Percentiles rank a stretch among this genome's conserved stretches.
Evolutionary conservation across 2,113 vertebrate genomes (phyloP).

Genomic region (Cololabis saira): DNA sequence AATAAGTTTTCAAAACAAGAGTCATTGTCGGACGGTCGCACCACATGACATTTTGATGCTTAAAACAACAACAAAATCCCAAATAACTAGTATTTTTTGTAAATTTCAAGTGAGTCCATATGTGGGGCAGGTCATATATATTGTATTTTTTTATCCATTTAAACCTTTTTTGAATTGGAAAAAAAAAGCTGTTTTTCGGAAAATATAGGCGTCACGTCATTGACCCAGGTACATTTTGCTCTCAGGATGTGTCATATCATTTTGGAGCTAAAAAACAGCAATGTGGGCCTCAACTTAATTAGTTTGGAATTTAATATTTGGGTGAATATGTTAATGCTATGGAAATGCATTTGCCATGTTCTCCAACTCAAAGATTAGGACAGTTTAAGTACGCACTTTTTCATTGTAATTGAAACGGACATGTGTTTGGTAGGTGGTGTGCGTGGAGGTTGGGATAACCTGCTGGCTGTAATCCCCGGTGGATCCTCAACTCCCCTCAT

Average conservation of each 20-base stretch:
- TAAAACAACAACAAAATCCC: too few relatives aligned
- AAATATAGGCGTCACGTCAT: too few relatives aligned
- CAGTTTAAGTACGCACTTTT: slow-evolving; percentile 33
- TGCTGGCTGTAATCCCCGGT: slow-evolving; percentile 93
- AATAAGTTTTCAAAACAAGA: too few relatives aligned
- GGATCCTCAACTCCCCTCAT: slow-evolving; percentile 95
- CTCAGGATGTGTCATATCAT: neutral
- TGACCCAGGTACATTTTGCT: slow-evolving; percentile 74
- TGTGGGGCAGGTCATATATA: too few relatives aligned
- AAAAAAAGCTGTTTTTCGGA: too few relatives aligned
- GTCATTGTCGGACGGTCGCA: too few relatives aligned
- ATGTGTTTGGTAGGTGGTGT: slow-evolving; percentile 87
- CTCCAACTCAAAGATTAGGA: slow-evolving; percentile 35
- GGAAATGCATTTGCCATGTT: slow-evolving; percentile 14
- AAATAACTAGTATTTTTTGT: too few relatives aligned
- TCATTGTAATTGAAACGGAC: slow-evolving; percentile 26
- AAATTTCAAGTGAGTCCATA: too few relatives aligned
- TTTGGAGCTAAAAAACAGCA: neutral
- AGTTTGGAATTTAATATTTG: neutral
- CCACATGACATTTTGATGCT: too few relatives aligned
- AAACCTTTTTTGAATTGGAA: too few relatives aligned
- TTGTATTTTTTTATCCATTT: too few relatives aligned
- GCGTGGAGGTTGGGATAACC: slow-evolving; percentile 94
- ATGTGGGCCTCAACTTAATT: neutral
- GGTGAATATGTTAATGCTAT: neutral